Evolutionary conservation across 2,113 vertebrate species (phyloP).

Genomic region (Falcunculus frontatus): DNA sequence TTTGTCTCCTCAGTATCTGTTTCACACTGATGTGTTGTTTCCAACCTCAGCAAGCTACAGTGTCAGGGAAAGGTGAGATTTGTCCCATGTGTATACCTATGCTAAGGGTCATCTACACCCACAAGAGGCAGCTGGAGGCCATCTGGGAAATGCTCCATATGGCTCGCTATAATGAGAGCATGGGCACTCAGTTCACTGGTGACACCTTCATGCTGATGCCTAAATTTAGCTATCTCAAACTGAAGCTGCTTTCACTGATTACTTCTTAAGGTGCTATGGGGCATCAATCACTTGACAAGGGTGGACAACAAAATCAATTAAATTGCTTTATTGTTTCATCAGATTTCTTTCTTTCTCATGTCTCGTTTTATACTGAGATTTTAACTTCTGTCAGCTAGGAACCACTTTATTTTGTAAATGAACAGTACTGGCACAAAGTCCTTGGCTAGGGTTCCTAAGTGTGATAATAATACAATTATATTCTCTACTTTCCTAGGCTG

Average conservation of each 20-base stretch:
- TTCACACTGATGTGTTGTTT: neutral
- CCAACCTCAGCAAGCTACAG: neutral
- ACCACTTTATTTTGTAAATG: neutral
- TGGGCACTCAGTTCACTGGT: neutral
- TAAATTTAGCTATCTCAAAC: neutral
- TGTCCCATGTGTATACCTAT: fast-evolving
- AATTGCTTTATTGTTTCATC: neutral
- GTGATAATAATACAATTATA: neutral
- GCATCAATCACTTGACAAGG: neutral
- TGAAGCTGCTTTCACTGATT: neutral
- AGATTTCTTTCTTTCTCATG: neutral
- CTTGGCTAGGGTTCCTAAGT: neutral
- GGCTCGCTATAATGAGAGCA: neutral
- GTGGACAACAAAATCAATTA: neutral
- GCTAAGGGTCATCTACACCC: neutral
- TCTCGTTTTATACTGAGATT: neutral
- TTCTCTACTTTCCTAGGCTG: neutral
- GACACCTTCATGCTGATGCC: neutral
- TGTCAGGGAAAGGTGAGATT: neutral
- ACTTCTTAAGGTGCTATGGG: neutral
- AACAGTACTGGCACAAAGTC: neutral
- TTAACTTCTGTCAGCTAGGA: neutral
- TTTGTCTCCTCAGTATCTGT: neutral
- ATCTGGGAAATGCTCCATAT: fast-evolving
- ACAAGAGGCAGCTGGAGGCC: neutral